Conservation (phyloP, 2,113 vertebrate species). For the Menura novaehollandiae region DNA sequence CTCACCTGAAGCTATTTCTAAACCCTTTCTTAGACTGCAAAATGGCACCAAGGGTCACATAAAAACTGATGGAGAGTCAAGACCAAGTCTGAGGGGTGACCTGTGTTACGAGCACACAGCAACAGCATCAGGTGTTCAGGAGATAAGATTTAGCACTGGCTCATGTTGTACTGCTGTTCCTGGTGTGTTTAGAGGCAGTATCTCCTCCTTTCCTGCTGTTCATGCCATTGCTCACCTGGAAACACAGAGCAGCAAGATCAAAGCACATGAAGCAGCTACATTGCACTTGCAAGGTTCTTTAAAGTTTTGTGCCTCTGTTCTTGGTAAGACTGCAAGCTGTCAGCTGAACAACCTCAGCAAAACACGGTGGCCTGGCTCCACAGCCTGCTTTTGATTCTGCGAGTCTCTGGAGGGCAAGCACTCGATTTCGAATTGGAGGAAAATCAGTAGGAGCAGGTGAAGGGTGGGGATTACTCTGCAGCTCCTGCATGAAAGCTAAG, state of each 20-base stretch:
- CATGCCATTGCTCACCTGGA: neutral
- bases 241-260: neutral
- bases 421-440: neutral
- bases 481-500: neutral
- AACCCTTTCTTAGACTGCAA: neutral
- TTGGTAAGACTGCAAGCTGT: neutral
- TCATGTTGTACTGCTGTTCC: neutral
- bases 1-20: neutral
- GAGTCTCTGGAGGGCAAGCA: neutral
- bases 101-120: neutral
- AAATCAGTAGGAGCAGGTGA: neutral
- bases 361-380: neutral
- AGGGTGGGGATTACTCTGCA: neutral
- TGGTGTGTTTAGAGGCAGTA: neutral
- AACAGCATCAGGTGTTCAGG: neutral
- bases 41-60: neutral
- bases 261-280: neutral
- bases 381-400: neutral
- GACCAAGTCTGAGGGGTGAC: neutral
- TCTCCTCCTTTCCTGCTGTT: neutral
- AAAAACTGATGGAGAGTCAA: neutral
- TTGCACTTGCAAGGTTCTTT: neutral
- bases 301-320: neutral
- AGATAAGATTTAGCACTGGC: neutral
- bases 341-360: neutral